Conservation (phyloP, 1,140 invertebrate genomes). For the Stegodyphus dumicola region DNA sequence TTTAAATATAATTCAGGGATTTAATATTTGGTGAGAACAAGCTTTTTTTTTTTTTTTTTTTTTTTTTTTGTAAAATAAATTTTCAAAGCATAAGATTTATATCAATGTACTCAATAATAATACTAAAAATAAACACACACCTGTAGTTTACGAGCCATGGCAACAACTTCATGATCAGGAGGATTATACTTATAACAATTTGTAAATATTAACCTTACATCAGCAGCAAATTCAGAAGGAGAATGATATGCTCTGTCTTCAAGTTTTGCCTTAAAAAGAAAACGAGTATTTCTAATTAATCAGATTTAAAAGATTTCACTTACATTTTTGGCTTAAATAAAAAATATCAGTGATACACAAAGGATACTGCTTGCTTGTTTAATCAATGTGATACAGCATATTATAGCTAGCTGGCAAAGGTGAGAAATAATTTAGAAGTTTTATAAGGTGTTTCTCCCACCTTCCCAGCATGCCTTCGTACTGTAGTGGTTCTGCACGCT, state of each 20-base stretch:
- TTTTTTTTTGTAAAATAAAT: too few species aligned
- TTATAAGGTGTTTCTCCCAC: too few species aligned
- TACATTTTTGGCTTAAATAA: not conserved
- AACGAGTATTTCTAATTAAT: not conserved
- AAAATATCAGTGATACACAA: not conserved
- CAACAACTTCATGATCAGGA: slow-evolving; percentile 96
- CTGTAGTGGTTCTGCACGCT: too few species aligned
- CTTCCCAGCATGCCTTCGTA: too few species aligned
- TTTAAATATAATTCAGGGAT: too few species aligned
- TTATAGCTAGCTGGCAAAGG: too few species aligned
- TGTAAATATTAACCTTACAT: slow-evolving; percentile 96
- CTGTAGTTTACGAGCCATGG: slow-evolving; percentile 95
- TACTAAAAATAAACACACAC: slow-evolving; percentile 36
- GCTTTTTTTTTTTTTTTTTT: too few species aligned
- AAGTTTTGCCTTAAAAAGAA: slow-evolving; percentile 78
- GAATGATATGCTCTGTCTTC: slow-evolving; percentile 91
- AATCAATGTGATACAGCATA: too few species aligned
- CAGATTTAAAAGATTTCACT: slow-evolving; percentile 6
- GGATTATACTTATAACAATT: slow-evolving; percentile 99
- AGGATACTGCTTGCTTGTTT: too few species aligned
- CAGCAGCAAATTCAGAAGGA: slow-evolving; percentile 90
- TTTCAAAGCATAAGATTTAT: too few species aligned
- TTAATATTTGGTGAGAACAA: too few species aligned
- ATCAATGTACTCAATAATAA: not conserved
- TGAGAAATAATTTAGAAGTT: too few species aligned